Evolutionary conservation across 2,113 vertebrate species (phyloP).

Genomic region (Ceyx cyanopectus): DNA sequence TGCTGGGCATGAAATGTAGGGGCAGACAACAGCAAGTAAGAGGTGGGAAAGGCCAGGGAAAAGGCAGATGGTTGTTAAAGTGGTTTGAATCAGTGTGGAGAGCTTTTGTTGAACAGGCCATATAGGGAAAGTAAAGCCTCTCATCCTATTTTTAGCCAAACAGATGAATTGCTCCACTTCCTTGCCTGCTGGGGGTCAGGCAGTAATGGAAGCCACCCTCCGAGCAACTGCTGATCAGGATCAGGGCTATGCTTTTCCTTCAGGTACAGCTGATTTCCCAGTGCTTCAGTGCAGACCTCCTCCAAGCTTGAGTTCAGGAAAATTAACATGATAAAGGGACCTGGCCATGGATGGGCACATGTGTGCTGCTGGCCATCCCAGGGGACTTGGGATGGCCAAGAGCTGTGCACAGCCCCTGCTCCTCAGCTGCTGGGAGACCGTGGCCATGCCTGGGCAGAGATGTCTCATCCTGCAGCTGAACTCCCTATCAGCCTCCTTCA

Average conservation of each 20-base stretch:
- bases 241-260: neutral
- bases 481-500: accelerated
- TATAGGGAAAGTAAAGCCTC: neutral
- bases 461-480: accelerated
- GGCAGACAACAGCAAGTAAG: neutral
- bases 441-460: accelerated
- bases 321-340: neutral
- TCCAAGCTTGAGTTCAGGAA: neutral
- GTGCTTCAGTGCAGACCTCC: neutral
- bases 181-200: neutral
- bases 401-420: accelerated
- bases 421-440: neutral
- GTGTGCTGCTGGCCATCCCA: accelerated
- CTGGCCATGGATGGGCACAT: accelerated
- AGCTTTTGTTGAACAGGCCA: neutral
- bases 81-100: neutral
- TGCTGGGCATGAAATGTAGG: neutral
- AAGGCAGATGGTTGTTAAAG: neutral
- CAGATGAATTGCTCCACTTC: neutral
- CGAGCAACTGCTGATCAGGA: neutral
- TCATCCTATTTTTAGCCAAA: constrained; percentile 35
- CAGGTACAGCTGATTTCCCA: neutral
- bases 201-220: constrained; percentile 27
- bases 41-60: neutral
- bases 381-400: accelerated